Conservation (phyloP, 1,140 invertebrate species). For the Bacillus rossius region DNA sequence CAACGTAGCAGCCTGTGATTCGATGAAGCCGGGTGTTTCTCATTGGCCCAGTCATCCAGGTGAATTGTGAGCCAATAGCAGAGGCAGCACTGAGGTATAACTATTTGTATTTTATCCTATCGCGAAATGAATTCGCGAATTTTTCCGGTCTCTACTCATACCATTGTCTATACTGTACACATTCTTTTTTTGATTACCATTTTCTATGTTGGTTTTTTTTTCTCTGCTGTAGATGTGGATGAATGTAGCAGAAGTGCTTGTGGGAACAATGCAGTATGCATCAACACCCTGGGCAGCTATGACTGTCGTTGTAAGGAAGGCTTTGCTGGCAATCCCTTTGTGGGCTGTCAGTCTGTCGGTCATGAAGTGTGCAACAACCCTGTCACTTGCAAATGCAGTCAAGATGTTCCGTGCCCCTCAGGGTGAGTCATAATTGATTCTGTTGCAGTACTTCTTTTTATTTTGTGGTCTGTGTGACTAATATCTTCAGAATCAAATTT, state of each 20-base stretch:
- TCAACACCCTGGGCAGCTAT: conserved; percentile 81
- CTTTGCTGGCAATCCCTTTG: conserved; percentile 80
- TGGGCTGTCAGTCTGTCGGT: conserved; percentile 62
- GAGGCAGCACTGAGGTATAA: no score
- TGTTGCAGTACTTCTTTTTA: no score
- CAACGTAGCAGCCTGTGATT: no score
- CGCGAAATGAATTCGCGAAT: no score
- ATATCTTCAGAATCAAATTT: not conserved
- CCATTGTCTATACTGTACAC: no score
- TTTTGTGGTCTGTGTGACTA: no score
- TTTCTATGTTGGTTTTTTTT: not conserved
- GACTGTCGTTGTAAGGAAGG: conserved; percentile 80
- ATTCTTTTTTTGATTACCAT: conserved; percentile 1
- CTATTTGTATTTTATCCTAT: no score
- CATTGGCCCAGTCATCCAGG: no score
- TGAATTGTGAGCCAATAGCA: no score
- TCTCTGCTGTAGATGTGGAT: conserved; percentile 57
- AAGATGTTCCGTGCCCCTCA: conserved; percentile 62
- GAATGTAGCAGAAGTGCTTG: conserved; percentile 79
- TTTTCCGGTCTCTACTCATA: no score
- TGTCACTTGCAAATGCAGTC: conserved; percentile 59
- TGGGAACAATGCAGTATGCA: conserved; percentile 78
- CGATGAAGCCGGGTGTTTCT: no score
- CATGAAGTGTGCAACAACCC: conserved; percentile 62
- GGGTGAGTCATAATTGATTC: conserved; percentile 40